These are phyloP conservation scores for Lepidochrysops patricia DNA, from an alignment of 2,888 invertebrate species.

Conservation along the genomic window DNA sequence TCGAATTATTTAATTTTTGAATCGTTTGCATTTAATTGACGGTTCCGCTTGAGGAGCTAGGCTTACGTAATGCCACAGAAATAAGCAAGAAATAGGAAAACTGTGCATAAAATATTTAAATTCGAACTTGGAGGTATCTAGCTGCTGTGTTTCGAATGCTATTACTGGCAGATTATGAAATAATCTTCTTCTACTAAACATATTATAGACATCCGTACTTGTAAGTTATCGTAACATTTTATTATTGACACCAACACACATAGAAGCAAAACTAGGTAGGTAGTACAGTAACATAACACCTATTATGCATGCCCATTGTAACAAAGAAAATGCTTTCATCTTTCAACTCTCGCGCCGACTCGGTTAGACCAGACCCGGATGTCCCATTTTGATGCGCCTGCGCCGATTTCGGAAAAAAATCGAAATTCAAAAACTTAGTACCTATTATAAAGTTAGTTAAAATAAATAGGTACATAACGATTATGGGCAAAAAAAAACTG, in stretches of 20 bases:
- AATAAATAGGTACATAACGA: too few species aligned
- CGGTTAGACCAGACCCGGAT: neutral
- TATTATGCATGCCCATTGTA: too few species aligned
- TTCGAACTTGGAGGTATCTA: neutral
- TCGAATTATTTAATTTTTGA: too few species aligned
- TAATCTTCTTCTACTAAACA: neutral
- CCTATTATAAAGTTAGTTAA: too few species aligned
- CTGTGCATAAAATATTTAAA: neutral
- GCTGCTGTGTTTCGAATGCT: neutral
- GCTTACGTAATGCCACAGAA: neutral
- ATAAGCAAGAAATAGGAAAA: neutral
- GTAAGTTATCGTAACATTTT: neutral
- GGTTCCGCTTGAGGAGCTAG: neutral
- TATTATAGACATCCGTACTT: neutral
- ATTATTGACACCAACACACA: neutral
- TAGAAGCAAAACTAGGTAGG: neutral
- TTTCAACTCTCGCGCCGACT: neutral
- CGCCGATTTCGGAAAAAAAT: neutral
- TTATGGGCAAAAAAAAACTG: too few species aligned
- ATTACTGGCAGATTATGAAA: neutral
- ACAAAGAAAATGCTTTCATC: neutral
- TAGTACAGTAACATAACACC: too few species aligned
- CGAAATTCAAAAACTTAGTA: too few species aligned
- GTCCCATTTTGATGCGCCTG: neutral
- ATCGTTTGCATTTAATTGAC: neutral